Percentiles rank a stretch among this genome's conserved stretches.
phyloP scores from a whole-genome alignment of 2,113 vertebrate genomes.

The Solenodon paradoxus region DNA sequence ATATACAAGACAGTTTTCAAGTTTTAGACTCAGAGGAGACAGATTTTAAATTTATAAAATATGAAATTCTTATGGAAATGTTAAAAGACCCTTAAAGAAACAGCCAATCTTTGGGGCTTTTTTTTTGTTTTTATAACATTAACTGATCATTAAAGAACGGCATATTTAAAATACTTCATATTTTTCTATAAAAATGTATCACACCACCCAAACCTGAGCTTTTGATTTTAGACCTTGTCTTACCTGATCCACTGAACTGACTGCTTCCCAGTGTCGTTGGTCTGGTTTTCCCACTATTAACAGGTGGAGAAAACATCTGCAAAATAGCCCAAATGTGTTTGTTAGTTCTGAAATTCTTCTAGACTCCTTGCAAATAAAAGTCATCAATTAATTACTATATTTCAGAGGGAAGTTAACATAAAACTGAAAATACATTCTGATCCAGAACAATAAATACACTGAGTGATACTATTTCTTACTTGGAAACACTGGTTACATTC shows the following conservation, averaged over 20 bases:
- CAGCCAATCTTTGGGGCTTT: neutral
- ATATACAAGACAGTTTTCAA: constrained; percentile 6
- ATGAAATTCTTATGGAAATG: constrained; percentile 17
- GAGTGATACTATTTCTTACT: neutral
- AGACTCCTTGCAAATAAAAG: neutral
- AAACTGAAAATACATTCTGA: neutral
- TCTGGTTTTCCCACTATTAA: constrained; percentile 96
- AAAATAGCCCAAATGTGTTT: constrained; percentile 69
- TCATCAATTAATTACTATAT: neutral
- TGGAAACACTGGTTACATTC: neutral
- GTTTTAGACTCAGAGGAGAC: constrained; percentile 29
- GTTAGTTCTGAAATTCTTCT: constrained; percentile 58
- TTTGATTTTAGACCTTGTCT: constrained; percentile 65
- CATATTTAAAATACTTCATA: neutral
- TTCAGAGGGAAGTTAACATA: constrained; percentile 59
- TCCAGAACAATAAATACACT: neutral
- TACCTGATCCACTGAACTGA: constrained; percentile 98
- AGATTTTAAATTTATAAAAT: neutral
- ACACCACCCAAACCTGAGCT: neutral
- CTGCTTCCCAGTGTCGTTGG: constrained; percentile 98
- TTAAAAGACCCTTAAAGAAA: neutral
- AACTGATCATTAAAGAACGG: neutral
- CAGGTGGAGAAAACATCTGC: constrained; percentile 99
- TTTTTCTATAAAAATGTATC: constrained; percentile 10
- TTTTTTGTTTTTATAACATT: constrained; percentile 12